Conservation (phyloP, 92 coral and sea anemone genomes). For the Epizoanthus illoricatus region DNA sequence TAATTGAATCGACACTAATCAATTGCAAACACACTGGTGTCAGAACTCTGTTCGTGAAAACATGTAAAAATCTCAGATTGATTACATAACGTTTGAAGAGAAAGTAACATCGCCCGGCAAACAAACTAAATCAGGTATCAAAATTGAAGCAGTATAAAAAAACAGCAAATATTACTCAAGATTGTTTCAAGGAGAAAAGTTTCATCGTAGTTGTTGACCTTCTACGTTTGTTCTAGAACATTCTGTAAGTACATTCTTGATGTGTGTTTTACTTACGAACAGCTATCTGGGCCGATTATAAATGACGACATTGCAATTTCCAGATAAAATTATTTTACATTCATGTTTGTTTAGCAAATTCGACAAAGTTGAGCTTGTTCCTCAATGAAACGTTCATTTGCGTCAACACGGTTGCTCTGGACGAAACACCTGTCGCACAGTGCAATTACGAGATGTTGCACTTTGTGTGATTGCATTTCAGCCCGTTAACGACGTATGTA, state of each 20-base stretch:
- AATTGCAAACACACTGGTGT: background rate
- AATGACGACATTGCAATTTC: background rate
- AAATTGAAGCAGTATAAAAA: background rate
- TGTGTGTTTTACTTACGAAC: background rate
- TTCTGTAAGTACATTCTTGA: background rate
- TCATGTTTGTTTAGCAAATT: background rate
- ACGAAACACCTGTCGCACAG: slow-evolving; percentile 10
- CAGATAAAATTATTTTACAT: background rate
- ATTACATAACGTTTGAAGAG: background rate
- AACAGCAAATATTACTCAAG: background rate
- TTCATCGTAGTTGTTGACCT: background rate
- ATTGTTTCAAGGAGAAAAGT: background rate
- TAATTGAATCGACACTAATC: background rate
- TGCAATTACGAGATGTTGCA: background rate
- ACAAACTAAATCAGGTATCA: background rate
- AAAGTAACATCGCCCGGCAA: background rate
- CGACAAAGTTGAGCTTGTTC: background rate
- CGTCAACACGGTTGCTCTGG: background rate
- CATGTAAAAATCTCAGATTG: background rate
- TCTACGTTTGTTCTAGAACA: background rate
- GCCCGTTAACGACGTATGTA: background rate
- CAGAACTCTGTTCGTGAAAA: background rate
- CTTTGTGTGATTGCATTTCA: background rate
- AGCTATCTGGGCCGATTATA: background rate
- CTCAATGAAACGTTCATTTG: background rate